Base-by-base conservation (phyloP, 2,113 vertebrate species). In the Xenopus borealis region DNA sequence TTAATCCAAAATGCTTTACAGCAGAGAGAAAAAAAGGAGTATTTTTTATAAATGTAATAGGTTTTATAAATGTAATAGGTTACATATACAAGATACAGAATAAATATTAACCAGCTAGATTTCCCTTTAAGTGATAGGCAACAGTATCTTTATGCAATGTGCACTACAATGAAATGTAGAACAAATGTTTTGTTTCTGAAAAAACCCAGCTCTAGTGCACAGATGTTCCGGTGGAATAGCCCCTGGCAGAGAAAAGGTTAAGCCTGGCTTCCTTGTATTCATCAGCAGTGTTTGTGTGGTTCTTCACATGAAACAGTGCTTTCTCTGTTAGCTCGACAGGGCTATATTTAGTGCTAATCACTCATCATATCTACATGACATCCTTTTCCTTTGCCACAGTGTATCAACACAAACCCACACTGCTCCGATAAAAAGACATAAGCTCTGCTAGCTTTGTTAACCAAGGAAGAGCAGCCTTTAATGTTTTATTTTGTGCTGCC, bases 301-400 rank as follows among this genome's bases (percentile, higher is more conserved):
- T 81, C 63, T 71, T 78, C 46, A 58, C 75, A 66, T 70, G 62
- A 79, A 75, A 82, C 68, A 73, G 71, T 77, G 72, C 66, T 69
- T 66, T 72, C 58, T 72, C 78, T 80, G 80, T 81, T 73, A 55
- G 74, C 40, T 76, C 61, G 30, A 70, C 33, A 65, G 69, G 2
- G 16, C 75, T 73, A 72, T 65, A 80, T 80, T 70, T 69, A 81
- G 69, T 55, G 78, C 74, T 82, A 72, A 75, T 50, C 66, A 75
- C 71, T 72, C 66, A 73, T 62, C 73, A 80, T 72, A 0, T 0
- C 79, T 78, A 71, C 65, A 73, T 63, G 78, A 82, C 5, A 53
- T 70, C 74, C 67, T 77, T 47, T 78, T 80, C 72, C 68, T 82
- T 72, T 79, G 72, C 64, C 75, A 75, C 44, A 73, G 79, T 74